A percentile compares a stretch with the other conserved stretches of the same genome.
phyloP scores from a whole-genome alignment of 2,888 invertebrate species.

The Andrena dorsata region DNA sequence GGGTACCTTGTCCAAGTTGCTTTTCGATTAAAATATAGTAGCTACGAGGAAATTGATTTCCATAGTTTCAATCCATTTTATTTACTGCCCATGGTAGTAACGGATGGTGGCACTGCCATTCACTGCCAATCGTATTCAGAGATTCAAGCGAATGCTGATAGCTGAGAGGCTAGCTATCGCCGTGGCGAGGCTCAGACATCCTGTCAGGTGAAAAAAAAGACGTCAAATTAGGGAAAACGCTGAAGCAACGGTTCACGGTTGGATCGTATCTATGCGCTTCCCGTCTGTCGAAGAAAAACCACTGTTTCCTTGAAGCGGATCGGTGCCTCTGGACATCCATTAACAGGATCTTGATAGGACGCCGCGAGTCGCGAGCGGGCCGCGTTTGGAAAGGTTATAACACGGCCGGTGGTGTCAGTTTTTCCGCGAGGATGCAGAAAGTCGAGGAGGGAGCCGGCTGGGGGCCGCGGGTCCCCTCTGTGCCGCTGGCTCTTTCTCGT shows the following conservation, averaged over 20 bases:
- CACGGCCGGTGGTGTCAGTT: conserved; percentile 49
- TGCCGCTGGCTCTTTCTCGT: conserved; percentile 47
- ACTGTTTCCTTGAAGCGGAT: not conserved
- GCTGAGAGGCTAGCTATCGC: not conserved
- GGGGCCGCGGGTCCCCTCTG: conserved; percentile 34
- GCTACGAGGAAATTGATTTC: no score
- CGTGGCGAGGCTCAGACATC: not conserved
- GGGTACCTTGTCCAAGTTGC: no score
- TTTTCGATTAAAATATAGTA: no score
- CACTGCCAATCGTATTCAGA: not conserved
- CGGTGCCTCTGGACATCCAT: conserved; percentile 14
- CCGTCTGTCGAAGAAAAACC: conserved; percentile 9
- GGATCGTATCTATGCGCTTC: not conserved
- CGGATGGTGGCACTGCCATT: no score
- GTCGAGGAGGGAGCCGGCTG: not conserved
- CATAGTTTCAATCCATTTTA: no score
- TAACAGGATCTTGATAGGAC: conserved; percentile 39
- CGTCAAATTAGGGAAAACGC: conserved; percentile 6
- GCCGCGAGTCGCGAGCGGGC: conserved; percentile 3
- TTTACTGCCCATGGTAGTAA: no score
- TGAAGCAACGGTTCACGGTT: not conserved
- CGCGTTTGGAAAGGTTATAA: conserved; percentile 58
- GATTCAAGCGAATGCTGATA: not conserved
- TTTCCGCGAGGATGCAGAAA: conserved; percentile 48
- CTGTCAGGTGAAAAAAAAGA: conserved; percentile 5